Evolutionary conservation across 53 echinoderm and acorn worm species (phyloP).

Genomic region (Arbacia lixula): DNA sequence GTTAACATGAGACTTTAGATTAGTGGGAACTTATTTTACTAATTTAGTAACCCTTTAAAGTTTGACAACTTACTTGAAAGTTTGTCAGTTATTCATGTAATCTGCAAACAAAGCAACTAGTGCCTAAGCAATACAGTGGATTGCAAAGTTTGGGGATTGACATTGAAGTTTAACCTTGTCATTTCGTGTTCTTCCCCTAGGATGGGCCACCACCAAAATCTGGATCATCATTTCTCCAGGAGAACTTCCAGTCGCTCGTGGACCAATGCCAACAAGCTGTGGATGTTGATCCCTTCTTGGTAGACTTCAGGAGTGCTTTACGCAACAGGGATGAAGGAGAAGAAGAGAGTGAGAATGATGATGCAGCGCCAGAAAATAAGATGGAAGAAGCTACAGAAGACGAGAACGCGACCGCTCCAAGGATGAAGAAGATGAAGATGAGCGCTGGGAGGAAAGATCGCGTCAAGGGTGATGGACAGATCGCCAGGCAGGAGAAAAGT

Average conservation of each 20-base stretch:
- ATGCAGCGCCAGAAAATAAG: too few relatives aligned
- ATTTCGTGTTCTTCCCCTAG: too few relatives aligned
- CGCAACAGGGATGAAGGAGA: not conserved
- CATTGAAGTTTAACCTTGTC: too few relatives aligned
- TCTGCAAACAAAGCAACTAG: too few relatives aligned
- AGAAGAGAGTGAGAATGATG: not conserved
- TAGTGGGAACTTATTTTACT: too few relatives aligned
- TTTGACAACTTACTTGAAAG: too few relatives aligned
- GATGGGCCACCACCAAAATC: not conserved
- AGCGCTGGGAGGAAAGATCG: not conserved
- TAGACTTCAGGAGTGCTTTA: slow-evolving; percentile 9
- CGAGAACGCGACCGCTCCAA: not conserved
- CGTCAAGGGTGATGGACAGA: not conserved
- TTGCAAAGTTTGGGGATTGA: too few relatives aligned
- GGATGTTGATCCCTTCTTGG: not conserved
- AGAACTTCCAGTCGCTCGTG: slow-evolving; percentile 53
- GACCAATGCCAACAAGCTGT: too few relatives aligned
- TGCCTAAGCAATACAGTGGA: too few relatives aligned
- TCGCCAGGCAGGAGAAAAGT: not conserved
- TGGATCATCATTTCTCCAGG: slow-evolving; percentile 49
- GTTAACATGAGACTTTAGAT: too few relatives aligned
- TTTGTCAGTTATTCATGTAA: too few relatives aligned
- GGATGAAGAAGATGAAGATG: not conserved
- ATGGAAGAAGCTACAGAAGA: not conserved
- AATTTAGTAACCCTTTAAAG: too few relatives aligned